Conservation (phyloP, 2,113 vertebrate species). For the Peucedramus taeniatus region DNA sequence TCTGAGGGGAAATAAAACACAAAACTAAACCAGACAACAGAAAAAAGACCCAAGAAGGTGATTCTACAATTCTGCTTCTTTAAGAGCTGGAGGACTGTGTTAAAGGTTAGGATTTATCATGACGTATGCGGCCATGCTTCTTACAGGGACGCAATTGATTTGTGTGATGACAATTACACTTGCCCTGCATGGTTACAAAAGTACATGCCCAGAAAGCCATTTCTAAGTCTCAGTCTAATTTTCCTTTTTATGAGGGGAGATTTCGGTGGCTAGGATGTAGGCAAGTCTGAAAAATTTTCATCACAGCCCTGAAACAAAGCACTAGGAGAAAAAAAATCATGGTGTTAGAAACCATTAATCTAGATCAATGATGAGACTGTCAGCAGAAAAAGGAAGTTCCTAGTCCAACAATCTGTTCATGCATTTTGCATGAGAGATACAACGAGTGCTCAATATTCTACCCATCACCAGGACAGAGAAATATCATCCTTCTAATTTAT, state of each 20-base stretch:
- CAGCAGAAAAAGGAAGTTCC: neutral
- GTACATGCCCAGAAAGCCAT: neutral
- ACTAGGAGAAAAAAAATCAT: neutral
- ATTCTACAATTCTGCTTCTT: neutral
- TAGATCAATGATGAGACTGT: neutral
- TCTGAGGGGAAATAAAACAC: neutral
- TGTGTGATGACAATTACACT: neutral
- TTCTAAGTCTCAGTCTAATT: neutral
- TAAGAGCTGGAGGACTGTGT: neutral
- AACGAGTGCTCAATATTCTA: neutral
- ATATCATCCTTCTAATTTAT: neutral
- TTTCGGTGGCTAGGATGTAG: neutral
- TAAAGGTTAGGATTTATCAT: neutral
- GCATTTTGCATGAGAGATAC: neutral
- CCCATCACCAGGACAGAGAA: neutral
- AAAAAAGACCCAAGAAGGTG: neutral
- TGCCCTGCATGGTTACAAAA: neutral
- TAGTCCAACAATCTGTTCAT: neutral
- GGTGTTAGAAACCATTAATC: neutral
- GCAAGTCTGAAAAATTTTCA: neutral
- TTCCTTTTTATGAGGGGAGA: neutral
- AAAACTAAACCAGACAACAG: neutral
- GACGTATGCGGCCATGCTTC: neutral
- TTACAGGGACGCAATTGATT: neutral
- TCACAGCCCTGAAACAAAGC: neutral